These are phyloP conservation scores for Synanthedon myopaeformis DNA, from an alignment of 2,888 invertebrate genomes.

Conservation along the genomic window DNA sequence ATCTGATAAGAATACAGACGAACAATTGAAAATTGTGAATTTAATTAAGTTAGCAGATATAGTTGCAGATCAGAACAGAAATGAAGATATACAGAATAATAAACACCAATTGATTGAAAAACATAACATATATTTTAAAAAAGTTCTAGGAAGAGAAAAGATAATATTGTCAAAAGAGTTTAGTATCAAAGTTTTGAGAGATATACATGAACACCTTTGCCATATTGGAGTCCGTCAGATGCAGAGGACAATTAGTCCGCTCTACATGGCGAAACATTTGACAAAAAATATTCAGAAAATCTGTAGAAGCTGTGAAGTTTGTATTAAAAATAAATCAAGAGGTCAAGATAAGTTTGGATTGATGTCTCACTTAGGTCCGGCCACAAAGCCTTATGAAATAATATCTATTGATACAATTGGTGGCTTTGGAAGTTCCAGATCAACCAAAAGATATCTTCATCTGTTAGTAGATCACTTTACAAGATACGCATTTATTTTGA, in stretches of 20 bases:
- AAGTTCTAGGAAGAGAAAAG: too few relatives aligned
- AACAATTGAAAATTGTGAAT: slow-evolving; percentile 1
- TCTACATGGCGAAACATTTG: slow-evolving; percentile 6
- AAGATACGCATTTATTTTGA: slow-evolving; percentile 12
- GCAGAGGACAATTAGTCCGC: slow-evolving; percentile 8
- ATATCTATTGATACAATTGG: too few relatives aligned
- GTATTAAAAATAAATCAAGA: too few relatives aligned
- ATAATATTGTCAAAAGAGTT: background rate
- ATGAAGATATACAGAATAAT: slow-evolving; percentile 1
- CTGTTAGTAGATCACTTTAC: slow-evolving; percentile 11
- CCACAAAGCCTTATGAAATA: too few relatives aligned
- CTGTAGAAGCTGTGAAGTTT: too few relatives aligned
- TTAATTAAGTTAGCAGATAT: slow-evolving; percentile 5
- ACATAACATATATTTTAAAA: too few relatives aligned
- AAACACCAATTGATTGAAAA: too few relatives aligned
- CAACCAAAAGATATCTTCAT: slow-evolving; percentile 1
- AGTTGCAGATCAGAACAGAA: slow-evolving; percentile 1
- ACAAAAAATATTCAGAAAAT: slow-evolving; percentile 12
- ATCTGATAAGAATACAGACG: too few relatives aligned
- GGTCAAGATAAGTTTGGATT: too few relatives aligned
- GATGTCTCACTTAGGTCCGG: too few relatives aligned
- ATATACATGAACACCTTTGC: slow-evolving; percentile 4
- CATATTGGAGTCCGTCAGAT: slow-evolving; percentile 7
- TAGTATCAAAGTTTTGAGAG: slow-evolving; percentile 2
- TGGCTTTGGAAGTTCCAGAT: too few relatives aligned